These are phyloP conservation scores for Drosophila gaucha DNA, from an alignment of 2,888 invertebrate genomes.

Conservation along the genomic window DNA sequence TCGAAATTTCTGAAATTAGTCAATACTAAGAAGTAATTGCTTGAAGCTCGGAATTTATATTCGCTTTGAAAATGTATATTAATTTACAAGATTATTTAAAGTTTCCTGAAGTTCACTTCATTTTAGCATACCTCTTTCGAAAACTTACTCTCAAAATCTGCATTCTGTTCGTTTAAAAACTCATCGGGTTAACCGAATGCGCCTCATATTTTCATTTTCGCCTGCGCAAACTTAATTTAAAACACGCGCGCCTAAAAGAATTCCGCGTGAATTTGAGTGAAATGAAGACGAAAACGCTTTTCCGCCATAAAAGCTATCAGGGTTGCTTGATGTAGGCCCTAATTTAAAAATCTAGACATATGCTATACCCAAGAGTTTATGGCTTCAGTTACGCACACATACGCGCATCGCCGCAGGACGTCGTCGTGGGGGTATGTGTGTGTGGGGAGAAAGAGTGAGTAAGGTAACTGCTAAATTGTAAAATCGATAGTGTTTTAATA, in stretches of 20 bases:
- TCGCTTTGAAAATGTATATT: too few relatives aligned
- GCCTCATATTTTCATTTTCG: slow-evolving; percentile 13
- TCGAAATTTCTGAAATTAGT: too few relatives aligned
- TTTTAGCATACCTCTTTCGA: neutral
- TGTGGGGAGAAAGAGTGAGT: neutral
- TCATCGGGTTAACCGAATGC: slow-evolving; percentile 11
- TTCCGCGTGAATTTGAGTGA: slow-evolving; percentile 14
- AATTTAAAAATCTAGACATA: slow-evolving; percentile 67
- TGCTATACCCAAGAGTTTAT: slow-evolving; percentile 51
- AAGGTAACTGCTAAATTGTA: slow-evolving; percentile 36
- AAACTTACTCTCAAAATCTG: neutral
- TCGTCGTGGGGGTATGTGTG: slow-evolving; percentile 50
- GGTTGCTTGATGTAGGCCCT: slow-evolving; percentile 18
- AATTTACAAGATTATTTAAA: too few relatives aligned
- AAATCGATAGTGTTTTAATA: slow-evolving; percentile 66
- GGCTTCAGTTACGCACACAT: slow-evolving; percentile 48
- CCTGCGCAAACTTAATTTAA: slow-evolving; percentile 13
- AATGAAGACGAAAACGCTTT: slow-evolving; percentile 24
- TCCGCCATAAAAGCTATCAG: slow-evolving; percentile 27
- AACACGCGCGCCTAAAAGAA: slow-evolving; percentile 12
- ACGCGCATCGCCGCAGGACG: slow-evolving; percentile 1
- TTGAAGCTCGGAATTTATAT: too few relatives aligned
- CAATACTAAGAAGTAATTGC: too few relatives aligned
- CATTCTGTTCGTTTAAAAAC: too few relatives aligned
- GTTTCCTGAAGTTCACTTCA: neutral